phyloP scores from a whole-genome alignment of 2,888 invertebrate species.

The Perizoma affinitatum region DNA sequence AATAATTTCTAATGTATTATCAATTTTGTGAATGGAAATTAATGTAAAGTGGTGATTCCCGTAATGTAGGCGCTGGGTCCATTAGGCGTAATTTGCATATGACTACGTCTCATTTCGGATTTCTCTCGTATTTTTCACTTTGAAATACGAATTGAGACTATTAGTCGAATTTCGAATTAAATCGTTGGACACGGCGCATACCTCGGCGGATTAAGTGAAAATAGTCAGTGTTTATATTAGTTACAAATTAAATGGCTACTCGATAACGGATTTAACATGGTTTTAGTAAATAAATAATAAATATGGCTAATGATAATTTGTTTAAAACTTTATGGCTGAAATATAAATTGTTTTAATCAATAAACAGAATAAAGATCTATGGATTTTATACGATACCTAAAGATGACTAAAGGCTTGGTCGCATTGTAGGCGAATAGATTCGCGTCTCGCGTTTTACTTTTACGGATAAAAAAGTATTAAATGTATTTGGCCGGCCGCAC shows the following conservation, averaged over 20 bases:
- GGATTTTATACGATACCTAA: constrained; percentile 7
- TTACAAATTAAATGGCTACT: constrained; percentile 56
- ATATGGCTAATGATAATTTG: constrained; percentile 33
- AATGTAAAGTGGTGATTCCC: constrained; percentile 64
- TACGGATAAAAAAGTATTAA: too few relatives aligned
- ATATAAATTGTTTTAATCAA: constrained; percentile 31
- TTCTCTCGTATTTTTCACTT: constrained; percentile 57
- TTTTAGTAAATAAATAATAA: constrained; percentile 50
- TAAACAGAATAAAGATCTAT: constrained; percentile 20
- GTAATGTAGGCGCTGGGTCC: constrained; percentile 56
- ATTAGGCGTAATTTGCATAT: constrained; percentile 66
- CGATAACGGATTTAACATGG: constrained; percentile 50
- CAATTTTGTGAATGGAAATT: constrained; percentile 60
- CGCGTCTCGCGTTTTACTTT: too few relatives aligned
- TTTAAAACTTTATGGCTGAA: constrained; percentile 25
- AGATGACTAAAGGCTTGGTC: too few relatives aligned
- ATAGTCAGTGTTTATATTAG: constrained; percentile 65
- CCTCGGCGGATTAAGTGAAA: constrained; percentile 63
- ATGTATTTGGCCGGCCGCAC: too few relatives aligned
- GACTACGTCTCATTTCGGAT: constrained; percentile 63
- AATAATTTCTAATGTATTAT: constrained; percentile 17
- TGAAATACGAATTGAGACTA: not conserved
- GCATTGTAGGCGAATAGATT: too few relatives aligned
- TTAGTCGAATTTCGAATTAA: constrained; percentile 41
- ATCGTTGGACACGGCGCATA: constrained; percentile 50